These are phyloP conservation scores for Sebastes jordani DNA, from an alignment of 2,797 vertebrate species.

Conservation along the genomic window DNA sequence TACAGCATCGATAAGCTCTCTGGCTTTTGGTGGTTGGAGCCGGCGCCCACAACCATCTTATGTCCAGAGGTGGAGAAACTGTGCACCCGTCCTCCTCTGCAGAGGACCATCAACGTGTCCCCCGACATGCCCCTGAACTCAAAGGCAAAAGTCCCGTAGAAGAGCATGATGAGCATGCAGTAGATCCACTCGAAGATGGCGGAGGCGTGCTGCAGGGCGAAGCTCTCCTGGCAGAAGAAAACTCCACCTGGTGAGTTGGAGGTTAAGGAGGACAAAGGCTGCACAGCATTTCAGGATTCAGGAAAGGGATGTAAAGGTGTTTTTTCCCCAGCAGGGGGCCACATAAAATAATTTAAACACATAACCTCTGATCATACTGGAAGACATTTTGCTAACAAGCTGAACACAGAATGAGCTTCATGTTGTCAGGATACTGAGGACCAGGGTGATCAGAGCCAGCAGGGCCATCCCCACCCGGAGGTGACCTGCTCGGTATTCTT, in stretches of 20 bases:
- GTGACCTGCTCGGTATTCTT: slow-evolving; percentile 85
- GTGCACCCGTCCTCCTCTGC: slow-evolving; percentile 61
- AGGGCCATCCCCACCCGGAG: slow-evolving; percentile 82
- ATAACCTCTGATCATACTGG: not conserved
- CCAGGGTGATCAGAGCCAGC: slow-evolving; percentile 85
- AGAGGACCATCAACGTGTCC: slow-evolving; percentile 83
- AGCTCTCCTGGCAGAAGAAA: slow-evolving; percentile 86
- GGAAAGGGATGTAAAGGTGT: not conserved
- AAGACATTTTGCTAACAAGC: too few species aligned
- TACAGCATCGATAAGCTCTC: slow-evolving; percentile 69
- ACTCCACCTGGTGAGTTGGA: slow-evolving; percentile 76
- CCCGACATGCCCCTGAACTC: slow-evolving; percentile 83
- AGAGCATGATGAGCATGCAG: slow-evolving; percentile 85
- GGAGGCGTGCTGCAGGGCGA: slow-evolving; percentile 82
- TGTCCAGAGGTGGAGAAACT: slow-evolving; percentile 46
- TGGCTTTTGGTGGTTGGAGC: slow-evolving; percentile 48
- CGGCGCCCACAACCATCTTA: slow-evolving; percentile 55
- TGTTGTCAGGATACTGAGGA: slow-evolving; percentile 90
- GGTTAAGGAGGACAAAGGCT: slow-evolving; percentile 72
- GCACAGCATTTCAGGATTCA: not conserved
- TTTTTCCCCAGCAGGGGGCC: slow-evolving; percentile 49
- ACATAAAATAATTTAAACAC: not conserved
- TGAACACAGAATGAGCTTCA: not conserved
- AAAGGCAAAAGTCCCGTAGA: slow-evolving; percentile 85
- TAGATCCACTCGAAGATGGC: slow-evolving; percentile 88